These are phyloP conservation scores for Platichthys stellatus DNA, from an alignment of 2,113 vertebrate genomes.

Conservation along the genomic window DNA sequence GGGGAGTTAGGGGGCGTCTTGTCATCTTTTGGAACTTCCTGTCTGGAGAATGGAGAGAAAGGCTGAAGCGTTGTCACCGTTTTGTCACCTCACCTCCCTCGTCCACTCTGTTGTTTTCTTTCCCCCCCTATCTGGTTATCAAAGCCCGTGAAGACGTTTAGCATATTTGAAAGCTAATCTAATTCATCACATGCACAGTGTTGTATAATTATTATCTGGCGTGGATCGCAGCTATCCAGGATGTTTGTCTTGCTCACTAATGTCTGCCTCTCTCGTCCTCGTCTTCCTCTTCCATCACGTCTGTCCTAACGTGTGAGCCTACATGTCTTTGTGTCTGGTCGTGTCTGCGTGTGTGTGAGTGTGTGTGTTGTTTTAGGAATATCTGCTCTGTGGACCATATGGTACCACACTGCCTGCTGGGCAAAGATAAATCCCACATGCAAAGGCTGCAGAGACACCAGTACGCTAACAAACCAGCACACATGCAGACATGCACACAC, in stretches of 20 bases:
- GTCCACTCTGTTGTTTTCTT: background rate
- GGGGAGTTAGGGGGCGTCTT: constrained; percentile 32
- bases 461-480: constrained; percentile 19
- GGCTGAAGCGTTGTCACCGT: background rate
- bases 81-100: background rate
- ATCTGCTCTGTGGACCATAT: constrained; percentile 73
- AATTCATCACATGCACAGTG: constrained; percentile 6
- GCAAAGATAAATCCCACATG: constrained; percentile 75
- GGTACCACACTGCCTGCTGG: constrained; percentile 75
- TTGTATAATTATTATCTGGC: constrained; percentile 52
- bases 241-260: constrained; percentile 35
- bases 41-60: constrained; percentile 21
- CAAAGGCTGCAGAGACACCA: constrained; percentile 60
- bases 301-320: background rate
- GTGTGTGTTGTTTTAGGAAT: constrained; percentile 61
- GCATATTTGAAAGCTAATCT: background rate
- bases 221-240: constrained; percentile 40
- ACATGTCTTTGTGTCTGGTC: constrained; percentile 19
- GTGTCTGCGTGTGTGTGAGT: constrained; percentile 1
- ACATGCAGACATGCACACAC: too few species aligned
- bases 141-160: constrained; percentile 11
- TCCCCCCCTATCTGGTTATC: background rate
- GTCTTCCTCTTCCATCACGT: constrained; percentile 27
- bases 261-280: constrained; percentile 28
- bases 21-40: constrained; percentile 54